Conservation (phyloP, 2,888 invertebrate species). For the Lasioglossum vierecki region DNA sequence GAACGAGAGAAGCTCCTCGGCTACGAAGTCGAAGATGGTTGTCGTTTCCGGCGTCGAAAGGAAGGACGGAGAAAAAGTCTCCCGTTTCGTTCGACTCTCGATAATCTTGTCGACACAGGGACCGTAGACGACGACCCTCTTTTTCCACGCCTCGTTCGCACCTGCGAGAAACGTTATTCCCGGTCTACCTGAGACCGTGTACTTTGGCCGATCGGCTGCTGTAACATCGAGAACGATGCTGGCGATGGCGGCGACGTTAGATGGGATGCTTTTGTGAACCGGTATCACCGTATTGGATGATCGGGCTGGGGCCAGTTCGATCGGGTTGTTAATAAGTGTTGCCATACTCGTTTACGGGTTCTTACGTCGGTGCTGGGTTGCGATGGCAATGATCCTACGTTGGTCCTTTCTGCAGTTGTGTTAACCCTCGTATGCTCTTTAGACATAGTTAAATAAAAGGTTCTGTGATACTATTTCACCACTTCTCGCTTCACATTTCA, state of each 20-base stretch:
- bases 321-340: neutral
- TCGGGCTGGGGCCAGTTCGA: neutral
- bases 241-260: neutral
- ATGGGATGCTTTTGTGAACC: slow-evolving; percentile 17
- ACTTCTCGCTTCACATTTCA: no score
- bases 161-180: neutral
- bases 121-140: neutral
- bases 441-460: no score
- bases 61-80: neutral
- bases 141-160: slow-evolving; percentile 31
- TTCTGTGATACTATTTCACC: no score
- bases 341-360: neutral
- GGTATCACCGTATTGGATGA: neutral
- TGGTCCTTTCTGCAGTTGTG: no score
- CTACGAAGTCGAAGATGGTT: neutral
- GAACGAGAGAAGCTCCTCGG: neutral
- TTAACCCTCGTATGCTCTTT: no score
- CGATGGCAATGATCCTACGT: neutral
- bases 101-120: slow-evolving; percentile 15
- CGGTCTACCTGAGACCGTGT: slow-evolving; percentile 10
- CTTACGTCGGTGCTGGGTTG: no score
- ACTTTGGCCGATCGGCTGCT: slow-evolving; percentile 15
- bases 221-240: slow-evolving; percentile 5
- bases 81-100: neutral
- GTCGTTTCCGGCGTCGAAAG: neutral